Evolutionary conservation across 2,888 invertebrate genomes (phyloP), one percentile per base, ranked within the genome.

Genomic region (Willowsia nigromaculata): DNA sequence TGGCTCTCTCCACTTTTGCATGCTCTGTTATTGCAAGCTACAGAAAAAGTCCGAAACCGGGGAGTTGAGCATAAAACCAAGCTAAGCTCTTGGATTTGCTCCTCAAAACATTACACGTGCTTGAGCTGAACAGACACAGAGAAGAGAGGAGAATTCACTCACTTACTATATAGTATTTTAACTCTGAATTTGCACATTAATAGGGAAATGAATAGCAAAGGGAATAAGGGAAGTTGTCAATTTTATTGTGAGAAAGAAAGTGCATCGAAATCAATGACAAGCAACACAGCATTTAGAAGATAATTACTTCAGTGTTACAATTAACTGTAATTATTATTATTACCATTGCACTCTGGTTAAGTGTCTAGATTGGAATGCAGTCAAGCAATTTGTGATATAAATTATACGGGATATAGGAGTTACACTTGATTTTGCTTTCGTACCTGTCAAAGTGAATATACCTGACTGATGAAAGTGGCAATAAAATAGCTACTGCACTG

Each of bases 101-200:
- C 90, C 89, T 90, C 92, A 92, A 92, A 92, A 89, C 91, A 91
- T 89, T 91, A 90, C 92, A 92, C 92, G 92, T 92, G 92, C 91
- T 92, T 87, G 88, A 85, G 81, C 81, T 27, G 89, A 85, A 85
- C 89, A 90, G 85, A 90, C 89, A 82, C 85, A 78, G 68, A 71
- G 76, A 59, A 40, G 47, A 18, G 50, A 33, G 18, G 47, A 84
- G 83, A 85, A 68, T n/a, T n/a, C 40, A 11, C 11, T 18, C 1
- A 37, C 30, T 71, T 59, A 65, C 27, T 11, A 37, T 50, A 65
- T 53, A 62, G 80, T 56, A 9, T 80, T 56, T 80, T 56, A 30
- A 18, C 56, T 53, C 25, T 80, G 37, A 59, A 78, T n/a, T 33
- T 18, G 11, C 22, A n/a, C 13, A 15, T 33, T n/a, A 37, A n/a